A percentile compares a stretch with the other conserved stretches of the same genome.
phyloP scores from a whole-genome alignment of 2,888 invertebrate genomes.

The Gastrophysa polygoni region DNA sequence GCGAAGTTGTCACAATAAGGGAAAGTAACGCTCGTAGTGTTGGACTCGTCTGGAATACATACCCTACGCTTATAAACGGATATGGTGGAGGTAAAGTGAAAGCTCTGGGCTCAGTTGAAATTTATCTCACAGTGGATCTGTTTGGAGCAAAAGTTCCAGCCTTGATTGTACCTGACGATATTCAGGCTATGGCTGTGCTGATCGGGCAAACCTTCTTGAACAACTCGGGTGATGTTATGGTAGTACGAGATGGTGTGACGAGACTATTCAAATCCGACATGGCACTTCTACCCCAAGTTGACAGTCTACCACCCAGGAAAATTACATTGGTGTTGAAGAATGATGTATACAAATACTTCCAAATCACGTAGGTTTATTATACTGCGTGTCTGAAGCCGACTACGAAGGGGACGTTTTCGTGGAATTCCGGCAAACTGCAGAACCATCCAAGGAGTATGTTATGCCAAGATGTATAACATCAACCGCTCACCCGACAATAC shows the following conservation, averaged over 20 bases:
- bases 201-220: constrained; percentile 26
- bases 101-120: constrained; percentile 9
- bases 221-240: constrained; percentile 2
- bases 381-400: constrained; percentile 14
- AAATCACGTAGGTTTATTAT: constrained; percentile 19
- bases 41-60: too few relatives aligned
- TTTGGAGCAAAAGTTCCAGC: constrained; percentile 20
- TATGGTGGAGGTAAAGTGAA: constrained; percentile 9
- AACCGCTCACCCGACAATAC: constrained; percentile 5
- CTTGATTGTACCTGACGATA: constrained; percentile 31
- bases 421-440: constrained; percentile 21
- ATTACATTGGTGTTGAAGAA: background rate
- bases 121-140: constrained; percentile 24
- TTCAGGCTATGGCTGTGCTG: constrained; percentile 32
- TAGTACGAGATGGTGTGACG: background rate
- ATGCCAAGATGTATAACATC: constrained; percentile 21
- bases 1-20: too few relatives aligned
- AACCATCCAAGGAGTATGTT: constrained; percentile 17
- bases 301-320: constrained; percentile 8
- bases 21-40: too few relatives aligned
- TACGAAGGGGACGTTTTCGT: constrained; percentile 16
- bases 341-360: constrained; percentile 8
- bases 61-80: too few relatives aligned
- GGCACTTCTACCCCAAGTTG: constrained; percentile 4
- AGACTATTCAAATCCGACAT: constrained; percentile 7